Conservation (phyloP, 2,113 vertebrate genomes). For the Dicrurus megarhynchus region DNA sequence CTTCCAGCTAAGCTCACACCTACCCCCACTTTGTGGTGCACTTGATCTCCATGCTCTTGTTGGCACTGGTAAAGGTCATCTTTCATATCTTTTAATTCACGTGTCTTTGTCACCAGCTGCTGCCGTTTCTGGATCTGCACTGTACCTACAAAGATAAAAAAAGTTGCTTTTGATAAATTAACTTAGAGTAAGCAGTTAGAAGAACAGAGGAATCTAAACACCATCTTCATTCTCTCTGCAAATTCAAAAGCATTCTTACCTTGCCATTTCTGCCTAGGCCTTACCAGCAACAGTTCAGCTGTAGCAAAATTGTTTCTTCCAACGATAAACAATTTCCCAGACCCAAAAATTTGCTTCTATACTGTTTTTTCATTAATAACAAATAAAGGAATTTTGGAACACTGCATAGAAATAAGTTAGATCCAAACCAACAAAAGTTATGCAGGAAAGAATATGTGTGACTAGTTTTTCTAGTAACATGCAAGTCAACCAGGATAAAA, state of each 20-base stretch:
- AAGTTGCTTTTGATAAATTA: not conserved
- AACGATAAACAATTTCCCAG: not conserved
- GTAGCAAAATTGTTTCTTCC: not conserved
- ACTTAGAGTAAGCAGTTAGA: not conserved
- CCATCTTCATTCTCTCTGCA: not conserved
- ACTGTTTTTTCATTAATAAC: not conserved
- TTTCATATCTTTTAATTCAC: slow-evolving; percentile 68
- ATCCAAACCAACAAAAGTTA: not conserved
- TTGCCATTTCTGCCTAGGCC: not conserved
- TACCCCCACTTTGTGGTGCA: slow-evolving; percentile 69
- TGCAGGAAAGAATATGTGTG: not conserved
- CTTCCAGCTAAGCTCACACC: not conserved
- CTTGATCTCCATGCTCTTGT: slow-evolving; percentile 62
- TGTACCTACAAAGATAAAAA: slow-evolving; percentile 75
- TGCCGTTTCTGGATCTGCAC: slow-evolving; percentile 84
- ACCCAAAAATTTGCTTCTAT: not conserved
- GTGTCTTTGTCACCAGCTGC: slow-evolving; percentile 74
- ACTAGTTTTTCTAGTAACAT: not conserved
- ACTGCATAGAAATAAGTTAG: not conserved
- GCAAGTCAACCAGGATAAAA: not conserved
- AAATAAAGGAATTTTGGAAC: not conserved
- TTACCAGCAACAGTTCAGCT: not conserved
- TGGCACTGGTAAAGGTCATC: slow-evolving; percentile 75
- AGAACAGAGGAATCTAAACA: not conserved
- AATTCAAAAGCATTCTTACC: not conserved